Percentiles rank a stretch among this genome's conserved stretches.
These are phyloP conservation scores for Papilio xuthus DNA, from an alignment of 1,140 invertebrate species.

Conservation along the genomic window DNA sequence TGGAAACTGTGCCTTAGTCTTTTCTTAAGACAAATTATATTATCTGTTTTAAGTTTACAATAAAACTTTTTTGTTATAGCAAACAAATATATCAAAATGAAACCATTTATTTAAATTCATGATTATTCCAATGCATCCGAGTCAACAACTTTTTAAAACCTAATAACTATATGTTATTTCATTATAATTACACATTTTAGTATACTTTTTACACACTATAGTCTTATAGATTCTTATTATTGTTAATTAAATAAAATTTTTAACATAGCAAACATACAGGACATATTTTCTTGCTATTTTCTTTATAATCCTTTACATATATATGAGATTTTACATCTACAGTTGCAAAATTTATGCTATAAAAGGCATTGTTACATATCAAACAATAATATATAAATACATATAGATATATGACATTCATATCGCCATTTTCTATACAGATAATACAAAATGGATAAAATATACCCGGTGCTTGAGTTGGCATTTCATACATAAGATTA, in stretches of 20 bases:
- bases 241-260: conserved; percentile 35
- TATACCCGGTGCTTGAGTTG: background rate
- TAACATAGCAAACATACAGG: conserved; percentile 32
- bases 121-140: conserved; percentile 42
- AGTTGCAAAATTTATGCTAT: background rate
- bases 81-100: background rate
- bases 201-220: conserved; percentile 71
- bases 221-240: conserved; percentile 63
- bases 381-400: background rate
- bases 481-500: background rate
- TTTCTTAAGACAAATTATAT: background rate
- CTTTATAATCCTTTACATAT: background rate
- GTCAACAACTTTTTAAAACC: conserved; percentile 56
- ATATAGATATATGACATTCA: background rate
- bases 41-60: background rate
- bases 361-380: background rate
- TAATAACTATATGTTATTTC: conserved; percentile 54
- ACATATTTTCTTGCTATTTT: conserved; percentile 14
- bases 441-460: background rate
- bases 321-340: background rate
- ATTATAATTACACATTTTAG: conserved; percentile 61
- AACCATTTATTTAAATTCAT: conserved; percentile 17
- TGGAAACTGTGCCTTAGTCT: background rate
- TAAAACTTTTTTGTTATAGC: background rate
- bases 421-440: conserved; percentile 1